Percentiles rank a stretch among this genome's conserved stretches.
Evolutionary conservation across 2,888 invertebrate genomes (phyloP).

Genomic region (Drosophila setosimentum): DNA sequence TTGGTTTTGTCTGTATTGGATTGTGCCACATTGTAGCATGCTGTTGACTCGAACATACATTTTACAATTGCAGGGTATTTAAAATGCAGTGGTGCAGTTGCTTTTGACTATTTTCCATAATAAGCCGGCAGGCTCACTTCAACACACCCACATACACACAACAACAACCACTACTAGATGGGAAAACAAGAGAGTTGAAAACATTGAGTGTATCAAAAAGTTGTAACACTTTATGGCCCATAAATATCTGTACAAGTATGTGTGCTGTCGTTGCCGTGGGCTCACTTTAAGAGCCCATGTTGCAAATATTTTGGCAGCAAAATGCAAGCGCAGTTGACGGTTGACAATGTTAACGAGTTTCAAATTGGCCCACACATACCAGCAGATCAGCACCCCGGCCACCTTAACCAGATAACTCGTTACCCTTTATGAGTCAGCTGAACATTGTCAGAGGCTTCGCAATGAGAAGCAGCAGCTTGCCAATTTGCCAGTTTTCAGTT

Average conservation of each 20-base stretch:
- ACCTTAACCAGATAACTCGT: not conserved
- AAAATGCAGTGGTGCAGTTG: not conserved
- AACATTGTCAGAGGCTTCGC: slow-evolving; percentile 10
- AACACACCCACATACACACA: not conserved
- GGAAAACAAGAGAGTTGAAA: slow-evolving; percentile 5
- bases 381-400: slow-evolving; percentile 8
- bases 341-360: slow-evolving; percentile 64
- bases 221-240: slow-evolving; percentile 74
- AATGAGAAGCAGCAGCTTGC: slow-evolving; percentile 20
- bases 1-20: not conserved
- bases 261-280: slow-evolving; percentile 39
- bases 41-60: not conserved
- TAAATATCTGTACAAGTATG: slow-evolving; percentile 64
- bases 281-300: slow-evolving; percentile 47
- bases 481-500: slow-evolving; percentile 33
- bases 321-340: slow-evolving; percentile 70
- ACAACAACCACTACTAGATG: not conserved
- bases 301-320: slow-evolving; percentile 72
- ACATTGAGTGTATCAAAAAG: slow-evolving; percentile 69
- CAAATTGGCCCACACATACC: slow-evolving; percentile 57
- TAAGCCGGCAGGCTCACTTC: slow-evolving; percentile 2
- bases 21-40: not conserved
- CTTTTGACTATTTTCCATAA: slow-evolving; percentile 8
- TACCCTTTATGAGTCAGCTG: not conserved
- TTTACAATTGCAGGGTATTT: slow-evolving; percentile 12